Base-by-base conservation (phyloP, 2,888 invertebrate species). In the Fabriciana adippe region DNA sequence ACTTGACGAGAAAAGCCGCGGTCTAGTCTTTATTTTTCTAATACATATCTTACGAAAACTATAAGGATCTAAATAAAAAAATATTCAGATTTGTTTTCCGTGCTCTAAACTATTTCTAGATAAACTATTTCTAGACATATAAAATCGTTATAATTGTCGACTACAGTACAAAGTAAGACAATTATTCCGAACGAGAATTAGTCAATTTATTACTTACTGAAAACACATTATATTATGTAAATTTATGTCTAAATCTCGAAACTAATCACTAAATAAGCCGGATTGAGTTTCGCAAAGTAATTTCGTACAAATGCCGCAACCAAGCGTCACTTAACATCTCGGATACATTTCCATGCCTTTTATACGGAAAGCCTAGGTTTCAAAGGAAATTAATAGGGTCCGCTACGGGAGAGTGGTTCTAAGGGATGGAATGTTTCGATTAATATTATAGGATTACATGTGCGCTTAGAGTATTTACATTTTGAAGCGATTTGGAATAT, bases 301-400 rank as follows among this genome's bases (percentile, higher is more conserved):
- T 67, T 65, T 47, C 26, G 54, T 31, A 65, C 70, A 70, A 57
- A 70, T 63, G 67, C 57, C 51, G 53, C 61, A 65, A 45, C 35
- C 64, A 45, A 57, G 35, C 65, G 50, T 47, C 55, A 65, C 59
- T 66, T 67, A 63, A 65, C 47, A 62, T 56, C 48, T 68, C 56
- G 69, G 72, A 65, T 57, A 55, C 62, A 59, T 70, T 57, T 68
- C 66, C 64, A 66, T 70, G 53, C 56, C 62, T 74, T 68, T 63
- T 68, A 71, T 62, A 66, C 64, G 71, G 66, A 64, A 68, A 67
- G 73, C 73, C 75, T 75, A 72, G 76, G 70, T 73, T 76, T 70
- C 76, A 77, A 74, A 73, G 76, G 76, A 75, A 75, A 77, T 77
- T 74, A 74, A 71, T 74, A 55, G 70, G 75, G 74, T 73, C 71